Base-by-base conservation (phyloP, 2,888 invertebrate genomes). In the Chirona hameri region DNA sequence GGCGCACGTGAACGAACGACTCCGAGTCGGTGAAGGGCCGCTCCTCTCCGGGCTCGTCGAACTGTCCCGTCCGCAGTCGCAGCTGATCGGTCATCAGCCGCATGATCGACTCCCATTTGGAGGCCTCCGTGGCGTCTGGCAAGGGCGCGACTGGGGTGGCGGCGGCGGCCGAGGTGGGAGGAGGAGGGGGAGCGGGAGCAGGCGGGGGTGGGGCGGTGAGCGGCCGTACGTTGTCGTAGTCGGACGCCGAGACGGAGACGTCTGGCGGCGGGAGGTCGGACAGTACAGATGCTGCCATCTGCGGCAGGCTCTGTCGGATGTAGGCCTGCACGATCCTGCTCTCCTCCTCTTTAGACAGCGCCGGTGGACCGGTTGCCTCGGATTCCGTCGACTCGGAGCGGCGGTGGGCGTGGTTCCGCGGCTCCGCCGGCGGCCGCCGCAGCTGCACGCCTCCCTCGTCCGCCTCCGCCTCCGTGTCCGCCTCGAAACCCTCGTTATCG, bases 261-360 rank as follows among this genome's bases (percentile, higher is more conserved):
- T 60, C 60, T 7, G 60, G 60, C n/a, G n/a, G 24, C 14, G 57
- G 14, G 48, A 48, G 48, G 48, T 12, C 12, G 48, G 48, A 48
- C 9, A 21, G 18, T 3, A 87, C 86, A 55, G 86, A 85, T 21
- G 86, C 86, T 81, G 86, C 85, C 12, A 88, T 85, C 27, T 88
- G 88, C 85, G 92, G 92, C 83, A 88, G 87, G 81, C 87, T 87
- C 83, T 87, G 86, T 18, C 87, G 87, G 57, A 89, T 88, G 46
- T 89, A 85, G 84, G 89, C 89, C 84, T 89, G 89, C 9, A 89
- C 88, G 21, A 89, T 89, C 0, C 88, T 87, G 4, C 86, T 83
- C 81, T 81, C 83, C 84, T 46, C 83, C 85, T 65, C 86, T 85
- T 18, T 84, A 83, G 65, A 85, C 86, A 31, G 84, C 7, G 85